Evolutionary conservation across 2,113 vertebrate species (phyloP), one percentile per base, ranked within the genome.

Genomic region (Bufo gargarizans): DNA sequence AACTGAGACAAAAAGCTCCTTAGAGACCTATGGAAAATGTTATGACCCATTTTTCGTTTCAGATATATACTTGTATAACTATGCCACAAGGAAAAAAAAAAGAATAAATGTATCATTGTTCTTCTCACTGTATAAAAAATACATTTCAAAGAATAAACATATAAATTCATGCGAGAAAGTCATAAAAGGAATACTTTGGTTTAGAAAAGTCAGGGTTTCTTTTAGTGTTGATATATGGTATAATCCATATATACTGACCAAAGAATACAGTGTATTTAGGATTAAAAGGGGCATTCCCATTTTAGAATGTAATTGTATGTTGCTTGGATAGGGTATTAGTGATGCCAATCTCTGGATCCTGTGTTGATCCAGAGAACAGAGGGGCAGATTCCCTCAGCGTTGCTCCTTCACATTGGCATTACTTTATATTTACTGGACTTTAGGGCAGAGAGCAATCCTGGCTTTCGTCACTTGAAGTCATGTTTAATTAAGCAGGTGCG

Each of bases 1-100:
- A 69, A 90, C 86, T 88, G 89, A 91, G 90, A 90, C 72, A 89
- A 91, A 92, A 92, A 55, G 91, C 55, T 91, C 90, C 90, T 91
- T 55, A 86, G 91, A 92, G 91, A 58, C 80, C 88, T 86, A 86
- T 84, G 65, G 82, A 84, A 84, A 84, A 71, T 84, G 49, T 84
- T 84, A 84, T 84, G 47, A 53, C 11, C 20, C 49, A 84, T 84
- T 69, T 71, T 71, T 84, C 4, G 82, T 84, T 84, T 71, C 49
- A 84, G 16, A 50, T 13, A 84, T 55, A 61, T 45, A 84, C 63
- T 71, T 53, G 11, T 22, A 67, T 71, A 84, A 84, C 63, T 84
- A 55, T 33, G 65, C 63, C 82, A 69, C 49, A 84, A 69, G 82
- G 63, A 71, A 84, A 83, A 61, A 83, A 61, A 53, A 82, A 71